Conservation (phyloP, 2,797 vertebrate species). For the Aulostomus chinensis region DNA sequence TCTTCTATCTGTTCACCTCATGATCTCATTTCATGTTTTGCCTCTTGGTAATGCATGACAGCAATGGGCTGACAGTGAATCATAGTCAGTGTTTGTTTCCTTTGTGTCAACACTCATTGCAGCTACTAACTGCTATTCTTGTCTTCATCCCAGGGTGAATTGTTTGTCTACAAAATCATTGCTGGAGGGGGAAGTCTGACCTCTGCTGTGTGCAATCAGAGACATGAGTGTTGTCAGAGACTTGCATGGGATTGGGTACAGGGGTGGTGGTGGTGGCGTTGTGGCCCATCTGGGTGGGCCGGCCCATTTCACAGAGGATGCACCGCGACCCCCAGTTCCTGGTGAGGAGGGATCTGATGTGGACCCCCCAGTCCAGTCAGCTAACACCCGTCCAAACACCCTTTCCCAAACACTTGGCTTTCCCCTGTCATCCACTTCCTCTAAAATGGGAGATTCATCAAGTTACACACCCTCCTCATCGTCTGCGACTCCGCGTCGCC, state of each 20-base stretch:
- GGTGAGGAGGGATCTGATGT: conserved; percentile 92
- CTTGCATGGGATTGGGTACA: conserved; percentile 73
- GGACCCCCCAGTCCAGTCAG: conserved; percentile 67
- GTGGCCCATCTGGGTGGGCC: conserved; percentile 63
- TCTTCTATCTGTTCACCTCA: too few species aligned
- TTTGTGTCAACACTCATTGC: background rate
- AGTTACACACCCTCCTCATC: conserved; percentile 75
- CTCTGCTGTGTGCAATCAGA: conserved; percentile 68
- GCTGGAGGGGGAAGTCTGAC: conserved; percentile 71
- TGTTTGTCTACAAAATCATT: conserved; percentile 65
- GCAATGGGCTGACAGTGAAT: too few species aligned
- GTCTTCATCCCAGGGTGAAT: conserved; percentile 63
- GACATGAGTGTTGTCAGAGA: conserved; percentile 81
- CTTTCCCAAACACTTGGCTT: conserved; percentile 61
- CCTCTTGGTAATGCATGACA: too few species aligned
- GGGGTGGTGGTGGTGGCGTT: conserved; percentile 63
- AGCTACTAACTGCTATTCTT: conserved; percentile 27
- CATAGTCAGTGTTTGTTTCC: background rate
- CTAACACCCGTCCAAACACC: conserved; percentile 57
- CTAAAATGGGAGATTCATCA: conserved; percentile 70
- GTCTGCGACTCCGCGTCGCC: conserved; percentile 87
- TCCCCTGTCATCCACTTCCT: conserved; percentile 48
- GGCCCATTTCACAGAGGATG: conserved; percentile 93
- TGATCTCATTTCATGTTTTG: too few species aligned
- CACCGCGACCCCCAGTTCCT: conserved; percentile 92